phyloP scores from a whole-genome alignment of 2,797 vertebrate species.

The Premnoplex brunnescens region DNA sequence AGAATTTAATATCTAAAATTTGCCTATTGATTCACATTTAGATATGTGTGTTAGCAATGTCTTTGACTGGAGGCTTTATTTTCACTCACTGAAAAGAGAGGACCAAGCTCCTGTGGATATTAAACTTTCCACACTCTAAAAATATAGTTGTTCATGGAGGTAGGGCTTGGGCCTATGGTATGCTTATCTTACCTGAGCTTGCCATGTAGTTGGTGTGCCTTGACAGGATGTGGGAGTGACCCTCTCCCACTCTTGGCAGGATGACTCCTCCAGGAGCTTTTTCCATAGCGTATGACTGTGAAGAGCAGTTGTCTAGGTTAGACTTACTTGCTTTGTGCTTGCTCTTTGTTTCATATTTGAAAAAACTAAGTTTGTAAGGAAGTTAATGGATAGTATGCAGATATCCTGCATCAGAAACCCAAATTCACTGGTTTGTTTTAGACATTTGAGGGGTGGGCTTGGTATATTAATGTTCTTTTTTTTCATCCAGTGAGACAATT shows the following conservation, averaged over 20 bases:
- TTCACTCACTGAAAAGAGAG: not conserved
- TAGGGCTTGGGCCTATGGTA: not conserved
- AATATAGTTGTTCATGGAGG: not conserved
- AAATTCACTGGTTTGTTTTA: not conserved
- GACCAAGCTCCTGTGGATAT: not conserved
- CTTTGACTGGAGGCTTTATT: not conserved
- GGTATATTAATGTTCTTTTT: not conserved
- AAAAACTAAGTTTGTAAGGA: not conserved
- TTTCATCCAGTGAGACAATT: conserved; percentile 68
- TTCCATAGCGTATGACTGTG: not conserved
- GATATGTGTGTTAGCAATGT: not conserved
- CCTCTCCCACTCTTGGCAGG: not conserved
- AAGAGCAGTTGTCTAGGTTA: not conserved
- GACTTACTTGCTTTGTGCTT: not conserved
- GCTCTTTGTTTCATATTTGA: not conserved
- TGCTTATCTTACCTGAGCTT: not conserved
- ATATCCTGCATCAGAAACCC: not conserved
- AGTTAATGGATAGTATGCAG: not conserved
- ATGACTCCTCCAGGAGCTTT: not conserved
- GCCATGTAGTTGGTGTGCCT: not conserved
- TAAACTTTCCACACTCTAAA: not conserved
- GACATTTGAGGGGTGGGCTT: not conserved
- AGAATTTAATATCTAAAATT: not conserved
- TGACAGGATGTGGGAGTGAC: not conserved
- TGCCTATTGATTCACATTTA: not conserved